phyloP scores from a whole-genome alignment of 2,113 vertebrate species.

The Gallinago media region DNA sequence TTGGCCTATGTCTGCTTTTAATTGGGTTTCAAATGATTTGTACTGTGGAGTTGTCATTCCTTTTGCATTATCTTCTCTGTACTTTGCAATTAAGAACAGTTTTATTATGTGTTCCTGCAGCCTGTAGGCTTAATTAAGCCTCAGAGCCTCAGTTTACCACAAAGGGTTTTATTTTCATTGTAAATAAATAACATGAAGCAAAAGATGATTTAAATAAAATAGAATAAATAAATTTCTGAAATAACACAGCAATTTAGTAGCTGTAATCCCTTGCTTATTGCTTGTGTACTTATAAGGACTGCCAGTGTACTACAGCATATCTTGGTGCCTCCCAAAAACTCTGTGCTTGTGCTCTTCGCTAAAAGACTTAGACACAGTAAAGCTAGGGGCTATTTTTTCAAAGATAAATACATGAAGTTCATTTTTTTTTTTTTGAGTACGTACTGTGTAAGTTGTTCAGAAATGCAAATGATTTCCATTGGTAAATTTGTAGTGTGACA shows the following conservation, averaged over 20 bases:
- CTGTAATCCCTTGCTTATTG: neutral
- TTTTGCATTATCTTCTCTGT: neutral
- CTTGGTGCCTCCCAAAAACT: neutral
- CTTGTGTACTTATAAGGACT: neutral
- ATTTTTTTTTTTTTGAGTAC: neutral
- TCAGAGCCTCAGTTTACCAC: neutral
- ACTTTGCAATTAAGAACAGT: neutral
- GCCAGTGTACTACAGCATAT: rapidly evolving
- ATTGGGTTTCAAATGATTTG: neutral
- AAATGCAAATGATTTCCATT: neutral
- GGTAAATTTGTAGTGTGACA: neutral
- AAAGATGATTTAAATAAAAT: neutral
- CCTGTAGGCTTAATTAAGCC: neutral
- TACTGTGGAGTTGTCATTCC: neutral
- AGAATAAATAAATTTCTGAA: neutral
- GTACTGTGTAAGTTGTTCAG: neutral
- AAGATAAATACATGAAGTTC: neutral
- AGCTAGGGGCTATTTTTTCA: neutral
- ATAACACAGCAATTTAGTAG: neutral
- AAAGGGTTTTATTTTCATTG: neutral
- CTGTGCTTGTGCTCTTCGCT: neutral
- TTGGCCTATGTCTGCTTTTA: neutral
- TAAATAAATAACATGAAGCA: neutral
- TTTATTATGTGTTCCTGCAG: neutral
- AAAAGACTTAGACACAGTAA: neutral